Evolutionary conservation across 1,140 invertebrate genomes (phyloP).

Genomic region (Danaus plexippus): DNA sequence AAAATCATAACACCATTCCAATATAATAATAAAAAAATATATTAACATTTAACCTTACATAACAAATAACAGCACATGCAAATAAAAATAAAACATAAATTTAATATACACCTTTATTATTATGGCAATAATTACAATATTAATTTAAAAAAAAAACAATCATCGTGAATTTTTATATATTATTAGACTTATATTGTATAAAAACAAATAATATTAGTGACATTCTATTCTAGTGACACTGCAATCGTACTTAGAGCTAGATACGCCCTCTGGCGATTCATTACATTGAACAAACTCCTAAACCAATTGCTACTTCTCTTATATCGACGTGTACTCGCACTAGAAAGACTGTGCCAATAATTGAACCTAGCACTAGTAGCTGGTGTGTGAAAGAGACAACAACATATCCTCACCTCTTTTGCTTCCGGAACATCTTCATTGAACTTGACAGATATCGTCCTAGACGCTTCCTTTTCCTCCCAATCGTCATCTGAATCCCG

Average conservation of each 20-base stretch:
- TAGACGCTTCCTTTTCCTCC: conserved; percentile 84
- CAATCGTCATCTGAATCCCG: conserved; percentile 77
- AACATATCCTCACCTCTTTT: conserved; percentile 78
- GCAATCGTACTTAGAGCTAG: conserved; percentile 52
- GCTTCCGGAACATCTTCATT: conserved; percentile 84
- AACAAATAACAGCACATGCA: conserved; percentile 11
- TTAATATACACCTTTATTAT: conserved; percentile 17
- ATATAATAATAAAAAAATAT: too few species aligned
- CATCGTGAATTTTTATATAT: too few species aligned
- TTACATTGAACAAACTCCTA: conserved; percentile 35
- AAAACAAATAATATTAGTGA: too few species aligned
- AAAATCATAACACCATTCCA: too few species aligned
- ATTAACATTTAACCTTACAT: neutral
- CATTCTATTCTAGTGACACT: conserved; percentile 48
- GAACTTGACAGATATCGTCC: conserved; percentile 91
- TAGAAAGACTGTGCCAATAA: too few species aligned
- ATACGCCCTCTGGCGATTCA: conserved; percentile 48
- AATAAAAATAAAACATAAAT: conserved; percentile 32
- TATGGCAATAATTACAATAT: conserved; percentile 14
- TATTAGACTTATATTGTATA: too few species aligned
- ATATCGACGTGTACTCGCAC: conserved; percentile 12
- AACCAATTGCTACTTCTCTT: conserved; percentile 37
- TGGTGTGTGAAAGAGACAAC: conserved; percentile 33
- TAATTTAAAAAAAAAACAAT: conserved; percentile 11
- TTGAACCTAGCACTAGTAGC: conserved; percentile 23